Percentiles rank a stretch among this genome's conserved stretches.
These are phyloP conservation scores for Marmota flaviventris DNA, from an alignment of 2,113 vertebrate species.

Conservation along the genomic window DNA sequence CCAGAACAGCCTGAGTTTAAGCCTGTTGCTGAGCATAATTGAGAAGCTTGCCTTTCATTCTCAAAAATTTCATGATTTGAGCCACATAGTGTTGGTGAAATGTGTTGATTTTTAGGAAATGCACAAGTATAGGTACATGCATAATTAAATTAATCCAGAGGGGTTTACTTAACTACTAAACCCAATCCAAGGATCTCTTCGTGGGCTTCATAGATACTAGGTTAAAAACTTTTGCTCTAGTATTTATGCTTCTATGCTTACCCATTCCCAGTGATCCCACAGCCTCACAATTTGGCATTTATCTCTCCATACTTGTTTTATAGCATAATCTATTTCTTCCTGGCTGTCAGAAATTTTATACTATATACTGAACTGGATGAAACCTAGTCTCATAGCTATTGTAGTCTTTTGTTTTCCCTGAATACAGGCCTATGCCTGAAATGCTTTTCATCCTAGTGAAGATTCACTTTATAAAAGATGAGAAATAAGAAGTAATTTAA, in stretches of 20 bases:
- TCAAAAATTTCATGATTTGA: not conserved
- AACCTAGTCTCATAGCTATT: not conserved
- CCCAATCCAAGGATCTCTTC: not conserved
- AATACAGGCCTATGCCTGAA: not conserved
- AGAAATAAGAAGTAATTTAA: slow-evolving; percentile 2
- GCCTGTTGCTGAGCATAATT: not conserved
- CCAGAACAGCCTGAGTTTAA: not conserved
- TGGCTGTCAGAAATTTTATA: slow-evolving; percentile 5
- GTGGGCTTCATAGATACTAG: too few relatives aligned
- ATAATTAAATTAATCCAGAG: not conserved
- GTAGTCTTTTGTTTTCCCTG: not conserved
- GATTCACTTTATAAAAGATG: not conserved
- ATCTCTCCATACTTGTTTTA: not conserved
- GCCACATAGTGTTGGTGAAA: slow-evolving; percentile 8
- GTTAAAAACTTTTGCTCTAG: not conserved
- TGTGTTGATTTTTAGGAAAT: not conserved
- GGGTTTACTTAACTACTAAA: not conserved
- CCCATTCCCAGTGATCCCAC: not conserved
- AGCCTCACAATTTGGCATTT: not conserved
- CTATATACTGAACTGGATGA: not conserved
- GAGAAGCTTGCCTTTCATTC: not conserved
- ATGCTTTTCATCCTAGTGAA: not conserved
- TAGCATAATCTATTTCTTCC: not conserved
- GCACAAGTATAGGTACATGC: not conserved
- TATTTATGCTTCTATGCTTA: not conserved